Percentiles rank a stretch among this genome's conserved stretches.
Evolutionary conservation across 2,888 invertebrate species (phyloP).

Genomic region (Oscheius sp.): DNA sequence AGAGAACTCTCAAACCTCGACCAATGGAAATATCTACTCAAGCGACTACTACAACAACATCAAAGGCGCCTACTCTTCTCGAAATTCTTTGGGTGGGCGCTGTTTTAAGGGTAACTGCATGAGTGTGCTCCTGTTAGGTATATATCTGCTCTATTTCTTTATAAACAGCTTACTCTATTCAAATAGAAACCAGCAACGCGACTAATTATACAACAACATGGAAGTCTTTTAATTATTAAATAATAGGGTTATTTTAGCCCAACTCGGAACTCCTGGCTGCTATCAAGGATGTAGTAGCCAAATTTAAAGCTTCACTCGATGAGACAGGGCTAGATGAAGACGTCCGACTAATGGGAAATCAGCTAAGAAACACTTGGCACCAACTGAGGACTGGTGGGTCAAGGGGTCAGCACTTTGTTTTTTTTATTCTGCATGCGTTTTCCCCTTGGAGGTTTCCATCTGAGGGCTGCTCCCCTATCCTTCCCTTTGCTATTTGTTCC

Average conservation of each 20-base stretch:
- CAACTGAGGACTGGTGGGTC: constrained; percentile 59
- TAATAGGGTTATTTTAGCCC: constrained; percentile 48
- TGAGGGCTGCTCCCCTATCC: constrained; percentile 20
- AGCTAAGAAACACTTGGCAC: constrained; percentile 63
- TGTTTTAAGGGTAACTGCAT: constrained; percentile 24
- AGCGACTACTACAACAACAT: constrained; percentile 7
- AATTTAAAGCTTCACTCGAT: constrained; percentile 58
- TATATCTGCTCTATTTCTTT: constrained; percentile 30
- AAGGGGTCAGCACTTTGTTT: constrained; percentile 11
- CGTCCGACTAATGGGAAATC: constrained; percentile 56
- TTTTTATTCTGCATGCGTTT: neutral
- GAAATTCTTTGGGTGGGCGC: constrained; percentile 55
- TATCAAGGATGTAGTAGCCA: constrained; percentile 63
- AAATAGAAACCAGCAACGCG: neutral
- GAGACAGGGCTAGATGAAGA: constrained; percentile 60
- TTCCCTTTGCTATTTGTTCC: neutral
- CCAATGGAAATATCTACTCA: constrained; percentile 29
- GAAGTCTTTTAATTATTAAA: neutral
- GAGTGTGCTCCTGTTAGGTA: constrained; percentile 24
- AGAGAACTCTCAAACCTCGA: constrained; percentile 44
- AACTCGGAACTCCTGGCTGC: constrained; percentile 64
- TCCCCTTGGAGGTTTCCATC: constrained; percentile 8
- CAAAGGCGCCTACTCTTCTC: constrained; percentile 38
- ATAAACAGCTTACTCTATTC: constrained; percentile 14
- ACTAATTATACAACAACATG: neutral